A percentile compares a stretch with the other conserved stretches of the same genome.
phyloP scores from a whole-genome alignment of 2,113 vertebrate species.

The Pseudopipra pipra region DNA sequence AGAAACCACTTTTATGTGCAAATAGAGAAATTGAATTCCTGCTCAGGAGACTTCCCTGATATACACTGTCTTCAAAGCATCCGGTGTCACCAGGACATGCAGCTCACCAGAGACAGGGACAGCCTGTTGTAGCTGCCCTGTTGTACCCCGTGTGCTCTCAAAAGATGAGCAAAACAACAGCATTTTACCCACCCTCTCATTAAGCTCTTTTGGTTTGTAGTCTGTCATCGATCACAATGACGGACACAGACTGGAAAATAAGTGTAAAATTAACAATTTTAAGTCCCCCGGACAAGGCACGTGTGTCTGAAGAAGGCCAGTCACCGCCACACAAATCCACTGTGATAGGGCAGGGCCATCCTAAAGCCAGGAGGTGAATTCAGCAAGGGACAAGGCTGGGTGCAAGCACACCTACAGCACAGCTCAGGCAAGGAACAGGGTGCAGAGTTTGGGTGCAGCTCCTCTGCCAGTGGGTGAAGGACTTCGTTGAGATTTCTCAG shows the following conservation, averaged over 20 bases:
- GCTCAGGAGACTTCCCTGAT: background rate
- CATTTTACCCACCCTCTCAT: background rate
- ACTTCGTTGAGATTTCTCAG: background rate
- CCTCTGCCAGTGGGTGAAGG: background rate
- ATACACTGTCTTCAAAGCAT: background rate
- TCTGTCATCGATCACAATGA: accelerated
- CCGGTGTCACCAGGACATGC: background rate
- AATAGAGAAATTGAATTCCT: background rate
- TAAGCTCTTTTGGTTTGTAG: background rate
- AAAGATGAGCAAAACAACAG: background rate
- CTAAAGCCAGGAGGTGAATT: background rate
- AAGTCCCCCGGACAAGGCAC: background rate
- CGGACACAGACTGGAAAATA: background rate
- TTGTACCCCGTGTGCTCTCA: accelerated
- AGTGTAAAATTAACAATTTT: background rate
- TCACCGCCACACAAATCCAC: background rate
- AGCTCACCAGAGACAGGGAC: background rate
- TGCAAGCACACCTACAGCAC: background rate
- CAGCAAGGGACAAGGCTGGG: background rate
- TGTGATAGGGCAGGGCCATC: background rate
- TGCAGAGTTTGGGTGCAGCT: background rate
- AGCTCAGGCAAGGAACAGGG: background rate
- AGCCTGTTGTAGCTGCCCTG: background rate
- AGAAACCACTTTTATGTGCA: background rate
- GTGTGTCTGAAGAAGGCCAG: background rate